These are phyloP conservation scores for honey bee (Apis mellifera) DNA, from an alignment of 1,140 invertebrate species.

Conservation along the genomic window Amel_HAv3.1 CM009941.2:10765501-10766000, in stretches of 20 bases:
- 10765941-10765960: too few species aligned
- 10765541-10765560: slow-evolving; percentile 27
- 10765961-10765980: too few species aligned
- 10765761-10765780: neutral
- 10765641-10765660: slow-evolving; percentile 49
- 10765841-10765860: neutral
- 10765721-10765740: slow-evolving; percentile 36
- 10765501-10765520: slow-evolving; percentile 6
- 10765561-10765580: slow-evolving; percentile 53
- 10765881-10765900: neutral
- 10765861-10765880: neutral
- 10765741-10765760: slow-evolving; percentile 17
- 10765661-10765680: slow-evolving; percentile 40
- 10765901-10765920: too few species aligned
- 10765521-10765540: neutral
- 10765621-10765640: slow-evolving; percentile 57
- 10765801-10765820: neutral
- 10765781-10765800: slow-evolving; percentile 2
- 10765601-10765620: slow-evolving; percentile 39
- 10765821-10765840: neutral
- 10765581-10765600: slow-evolving; percentile 55
- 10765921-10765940: too few species aligned
- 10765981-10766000: neutral
- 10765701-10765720: slow-evolving; percentile 1
- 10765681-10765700: slow-evolving; percentile 6